These are phyloP conservation scores for Athetis lepigone DNA, from an alignment of 2,888 invertebrate species.

Conservation along the genomic window DNA sequence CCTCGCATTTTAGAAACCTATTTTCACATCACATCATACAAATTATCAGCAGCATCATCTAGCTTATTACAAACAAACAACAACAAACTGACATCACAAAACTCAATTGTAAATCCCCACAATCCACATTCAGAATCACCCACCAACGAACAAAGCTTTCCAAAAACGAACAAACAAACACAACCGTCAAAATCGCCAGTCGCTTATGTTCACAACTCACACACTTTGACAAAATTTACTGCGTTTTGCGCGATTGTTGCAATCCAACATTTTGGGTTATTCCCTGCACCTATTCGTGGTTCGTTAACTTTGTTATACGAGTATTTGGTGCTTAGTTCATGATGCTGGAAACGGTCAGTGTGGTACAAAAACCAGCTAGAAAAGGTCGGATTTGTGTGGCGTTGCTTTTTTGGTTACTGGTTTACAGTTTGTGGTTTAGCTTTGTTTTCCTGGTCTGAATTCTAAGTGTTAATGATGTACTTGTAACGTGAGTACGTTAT, in stretches of 20 bases:
- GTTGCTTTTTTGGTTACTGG: constrained; percentile 40
- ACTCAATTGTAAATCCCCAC: too few relatives aligned
- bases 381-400: constrained; percentile 51
- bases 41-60: too few relatives aligned
- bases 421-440: constrained; percentile 26
- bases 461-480: constrained; percentile 32
- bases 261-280: constrained; percentile 85
- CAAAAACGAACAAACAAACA: constrained; percentile 5
- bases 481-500: not conserved
- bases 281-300: constrained; percentile 85
- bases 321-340: constrained; percentile 83
- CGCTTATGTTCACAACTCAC: constrained; percentile 67
- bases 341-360: constrained; percentile 73
- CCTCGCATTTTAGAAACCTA: too few relatives aligned
- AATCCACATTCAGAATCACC: constrained; percentile 11
- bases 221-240: constrained; percentile 77
- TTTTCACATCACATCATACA: too few relatives aligned
- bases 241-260: constrained; percentile 86
- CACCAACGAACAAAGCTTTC: constrained; percentile 20
- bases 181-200: constrained; percentile 29
- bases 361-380: constrained; percentile 57
- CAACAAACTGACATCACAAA: too few relatives aligned
- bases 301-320: constrained; percentile 88
- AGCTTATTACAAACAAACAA: too few relatives aligned
- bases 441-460: constrained; percentile 33